A percentile compares a stretch with the other conserved stretches of the same genome.
Conservation (phyloP, 2,797 vertebrate species). For the Clarias laeviceps region DNA sequence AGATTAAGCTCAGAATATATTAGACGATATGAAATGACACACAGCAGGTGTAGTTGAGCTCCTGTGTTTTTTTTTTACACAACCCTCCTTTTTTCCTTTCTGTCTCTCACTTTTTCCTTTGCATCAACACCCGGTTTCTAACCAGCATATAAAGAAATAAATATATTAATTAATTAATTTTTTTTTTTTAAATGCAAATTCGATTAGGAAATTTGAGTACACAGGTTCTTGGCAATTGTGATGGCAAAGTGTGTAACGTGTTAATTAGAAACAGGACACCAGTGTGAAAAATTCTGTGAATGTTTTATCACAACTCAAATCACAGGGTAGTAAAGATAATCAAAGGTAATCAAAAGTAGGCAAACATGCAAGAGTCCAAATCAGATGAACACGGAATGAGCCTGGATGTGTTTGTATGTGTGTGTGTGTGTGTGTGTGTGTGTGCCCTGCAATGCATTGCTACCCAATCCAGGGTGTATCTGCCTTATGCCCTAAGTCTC, state of each 20-base stretch:
- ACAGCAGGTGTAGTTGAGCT: constrained; percentile 12
- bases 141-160: no score
- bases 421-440: no score
- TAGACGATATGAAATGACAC: constrained; percentile 22
- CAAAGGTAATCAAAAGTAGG: not conserved
- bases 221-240: no score
- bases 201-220: not conserved
- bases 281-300: not conserved
- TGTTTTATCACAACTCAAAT: not conserved
- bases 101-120: not conserved
- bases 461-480: no score
- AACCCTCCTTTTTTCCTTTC: not conserved
- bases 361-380: not conserved
- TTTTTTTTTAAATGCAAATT: no score
- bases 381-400: not conserved
- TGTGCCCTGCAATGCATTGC: no score
- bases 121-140: not conserved
- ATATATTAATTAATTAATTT: no score
- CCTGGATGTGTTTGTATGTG: no score
- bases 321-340: not conserved
- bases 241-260: no score
- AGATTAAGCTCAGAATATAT: constrained; percentile 20
- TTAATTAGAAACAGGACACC: not conserved
- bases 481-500: no score
- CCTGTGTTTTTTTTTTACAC: not conserved